Evolutionary conservation across 2,113 vertebrate species (phyloP).

Genomic region (Rynchops niger): DNA sequence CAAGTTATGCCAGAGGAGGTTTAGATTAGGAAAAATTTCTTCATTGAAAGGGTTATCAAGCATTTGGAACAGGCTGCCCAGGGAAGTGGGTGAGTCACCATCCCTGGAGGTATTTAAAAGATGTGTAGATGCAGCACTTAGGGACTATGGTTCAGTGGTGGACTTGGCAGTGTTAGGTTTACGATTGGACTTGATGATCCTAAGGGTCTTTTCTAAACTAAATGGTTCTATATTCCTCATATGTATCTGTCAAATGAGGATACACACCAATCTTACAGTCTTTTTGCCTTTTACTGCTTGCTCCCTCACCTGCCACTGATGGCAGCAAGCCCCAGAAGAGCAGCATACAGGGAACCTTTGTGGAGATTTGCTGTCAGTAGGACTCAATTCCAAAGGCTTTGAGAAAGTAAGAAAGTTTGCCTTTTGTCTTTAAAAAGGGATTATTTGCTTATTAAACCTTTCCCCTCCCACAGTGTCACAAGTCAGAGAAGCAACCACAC

Average conservation of each 20-base stretch:
- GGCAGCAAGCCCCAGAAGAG: not conserved
- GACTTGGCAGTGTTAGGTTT: not conserved
- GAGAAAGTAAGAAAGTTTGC: not conserved
- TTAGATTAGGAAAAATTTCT: not conserved
- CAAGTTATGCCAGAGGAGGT: not conserved
- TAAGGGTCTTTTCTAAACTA: not conserved
- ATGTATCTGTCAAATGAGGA: not conserved
- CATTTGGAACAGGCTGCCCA: not conserved
- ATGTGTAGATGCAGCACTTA: not conserved
- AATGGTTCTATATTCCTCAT: not conserved
- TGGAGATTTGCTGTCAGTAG: not conserved
- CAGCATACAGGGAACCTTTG: not conserved
- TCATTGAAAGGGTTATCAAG: not conserved
- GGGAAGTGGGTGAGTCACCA: not conserved
- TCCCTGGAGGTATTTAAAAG: no score
- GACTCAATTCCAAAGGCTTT: not conserved
- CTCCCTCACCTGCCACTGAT: not conserved
- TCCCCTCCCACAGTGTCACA: not conserved
- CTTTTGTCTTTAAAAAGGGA: not conserved
- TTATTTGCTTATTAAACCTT: not conserved
- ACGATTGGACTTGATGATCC: not conserved
- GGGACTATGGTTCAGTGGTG: not conserved
- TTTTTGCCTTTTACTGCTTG: not conserved
- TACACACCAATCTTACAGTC: not conserved
- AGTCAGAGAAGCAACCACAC: not conserved